Base-by-base conservation (phyloP, 2,888 invertebrate species). In the Drosophila silvestris region DNA sequence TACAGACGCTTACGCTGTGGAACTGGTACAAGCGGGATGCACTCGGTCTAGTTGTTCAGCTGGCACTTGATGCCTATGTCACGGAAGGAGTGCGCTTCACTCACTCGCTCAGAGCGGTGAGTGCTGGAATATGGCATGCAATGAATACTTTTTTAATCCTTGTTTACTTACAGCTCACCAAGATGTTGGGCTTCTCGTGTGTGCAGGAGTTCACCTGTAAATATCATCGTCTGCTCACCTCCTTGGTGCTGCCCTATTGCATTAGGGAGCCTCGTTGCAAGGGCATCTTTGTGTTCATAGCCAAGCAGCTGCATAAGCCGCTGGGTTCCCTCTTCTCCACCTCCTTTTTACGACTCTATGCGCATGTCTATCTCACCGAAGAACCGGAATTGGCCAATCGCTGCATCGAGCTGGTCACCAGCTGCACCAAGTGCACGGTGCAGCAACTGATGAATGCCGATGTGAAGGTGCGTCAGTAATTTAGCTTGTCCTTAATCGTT, bases 261-360 rank as follows among this genome's bases (percentile, higher is more conserved):
- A 35, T 95, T 93, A 77, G 94, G 94, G 85, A 92, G 37, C 92
- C 92, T 0, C 83, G 85, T 22, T 92, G 91, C 57, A 94, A 94
- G 47, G 94, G 94, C 2, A 95, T 97, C 77, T 94, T 97, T 56
- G 94, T 92, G 3, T 74, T 85, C 0, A 86, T 93, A 19, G 90
- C 93, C 4, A 92, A 92, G 58, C 85, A 92, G 5, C 70, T 92
- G 12, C 87, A 90, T 0, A 92, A 92, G 44, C 85, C 92, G 1
- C 80, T 93, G 14, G 94, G 95, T 0, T 95, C 95, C 47, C 94
- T 96, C 80, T 93, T 97, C 19, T 94, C 94, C 3, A 95, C 95
- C 65, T 95, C 96, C 67, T 96, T 96, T 87, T 95, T 96, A 59
- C 95, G 96, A 58, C 95, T 96, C 59, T 97, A 96, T 80, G 95